Conservation (phyloP, 1,140 invertebrate species). For the Drosophila neocordata region DNA sequence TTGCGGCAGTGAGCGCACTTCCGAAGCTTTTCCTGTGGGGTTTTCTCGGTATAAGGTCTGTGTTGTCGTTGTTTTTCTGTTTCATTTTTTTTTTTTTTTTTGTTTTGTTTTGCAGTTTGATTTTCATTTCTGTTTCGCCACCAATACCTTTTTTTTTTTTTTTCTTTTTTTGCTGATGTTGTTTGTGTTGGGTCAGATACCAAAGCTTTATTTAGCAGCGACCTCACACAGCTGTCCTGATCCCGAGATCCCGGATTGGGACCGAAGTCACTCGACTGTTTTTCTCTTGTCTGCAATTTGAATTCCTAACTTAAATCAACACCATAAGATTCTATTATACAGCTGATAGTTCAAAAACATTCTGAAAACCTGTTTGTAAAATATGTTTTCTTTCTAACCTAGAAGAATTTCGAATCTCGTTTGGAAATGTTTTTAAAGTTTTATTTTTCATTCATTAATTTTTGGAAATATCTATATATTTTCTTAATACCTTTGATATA, state of each 20-base stretch:
- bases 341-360: too few relatives aligned
- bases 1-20: constrained; percentile 74
- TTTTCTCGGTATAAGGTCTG: constrained; percentile 32
- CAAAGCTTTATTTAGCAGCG: constrained; percentile 58
- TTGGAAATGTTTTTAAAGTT: too few relatives aligned
- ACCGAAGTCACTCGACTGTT: constrained; percentile 29
- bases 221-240: constrained; percentile 23
- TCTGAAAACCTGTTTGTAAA: too few relatives aligned
- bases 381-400: too few relatives aligned
- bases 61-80: constrained; percentile 36
- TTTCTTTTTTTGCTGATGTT: constrained; percentile 54
- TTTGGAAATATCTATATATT: too few relatives aligned
- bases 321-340: too few relatives aligned
- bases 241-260: not conserved
- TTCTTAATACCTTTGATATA: too few relatives aligned
- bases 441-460: too few relatives aligned
- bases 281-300: constrained; percentile 31
- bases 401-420: too few relatives aligned
- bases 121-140: constrained; percentile 76
- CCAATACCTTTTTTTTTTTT: constrained; percentile 72
- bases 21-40: constrained; percentile 70
- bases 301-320: not conserved
- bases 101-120: constrained; percentile 62
- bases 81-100: constrained; percentile 34
- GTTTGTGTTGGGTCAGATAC: constrained; percentile 32